Evolutionary conservation across 2,888 invertebrate genomes (phyloP), one percentile per base, ranked within the genome.

Genomic region (Cataglyphis altisquamis): DNA sequence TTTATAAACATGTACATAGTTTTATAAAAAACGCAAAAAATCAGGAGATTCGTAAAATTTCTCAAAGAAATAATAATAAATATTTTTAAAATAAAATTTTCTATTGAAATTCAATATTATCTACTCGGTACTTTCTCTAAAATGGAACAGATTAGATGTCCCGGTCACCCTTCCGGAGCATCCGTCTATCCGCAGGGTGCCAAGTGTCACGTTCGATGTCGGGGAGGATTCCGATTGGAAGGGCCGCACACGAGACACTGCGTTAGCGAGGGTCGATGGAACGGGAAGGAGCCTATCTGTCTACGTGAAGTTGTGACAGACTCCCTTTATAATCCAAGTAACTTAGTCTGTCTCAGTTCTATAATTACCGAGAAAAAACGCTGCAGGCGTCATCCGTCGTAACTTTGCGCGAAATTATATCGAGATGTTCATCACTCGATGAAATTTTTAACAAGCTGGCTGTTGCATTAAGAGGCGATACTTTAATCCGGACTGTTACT

Each of bases 241-340:
- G 97, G 96, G 41, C 94, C 96, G 12, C 93, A 95, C 36, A 93
- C 95, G 39, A 94, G 95, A 74, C 94, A 94, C 84, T 97, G 97
- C 88, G 95, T 95, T 78, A 92, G 94, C 21, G 93, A 94, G 4
- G 96, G 96, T 62, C 95, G 95, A 64, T 96, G 96, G 95, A 95
- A 95, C 94, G 96, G 96, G 87, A 93, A 94, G 41, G 95, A 95
- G 64, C 95, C 96, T 66, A 91, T 92, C 83, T 97, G 96, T 91
- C 87, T 95, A 86, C 95, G 96, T 95, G 95, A 96, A 95, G 63
- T 86, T 83, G 83, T 82, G 66, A 85, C 86, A 66, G 89, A 89
- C 62, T 63, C 89, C 48, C 82, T 74, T 83, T 86, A 88, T 81
- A 84, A 86, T 77, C 78, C 84, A 55, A 88, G 89, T 89, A 77